These are phyloP conservation scores for Cossypha caffra DNA, from an alignment of 2,797 vertebrate genomes.

Conservation along the genomic window DNA sequence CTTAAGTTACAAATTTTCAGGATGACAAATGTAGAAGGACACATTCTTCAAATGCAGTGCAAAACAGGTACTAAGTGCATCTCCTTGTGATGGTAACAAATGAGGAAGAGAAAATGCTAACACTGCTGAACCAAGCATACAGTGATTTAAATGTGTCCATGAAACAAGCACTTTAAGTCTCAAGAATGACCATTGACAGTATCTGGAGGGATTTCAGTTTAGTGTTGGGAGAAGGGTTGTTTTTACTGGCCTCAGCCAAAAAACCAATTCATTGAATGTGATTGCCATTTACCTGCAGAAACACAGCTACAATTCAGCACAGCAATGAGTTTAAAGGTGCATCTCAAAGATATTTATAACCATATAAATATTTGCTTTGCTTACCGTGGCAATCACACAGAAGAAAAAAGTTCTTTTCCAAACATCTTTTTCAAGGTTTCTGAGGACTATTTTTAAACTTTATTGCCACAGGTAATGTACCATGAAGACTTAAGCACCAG, in stretches of 20 bases:
- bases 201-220: background rate
- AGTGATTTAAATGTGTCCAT: background rate
- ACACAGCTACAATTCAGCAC: background rate
- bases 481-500: background rate
- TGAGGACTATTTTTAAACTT: slow-evolving; percentile 23
- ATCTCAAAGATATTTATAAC: background rate
- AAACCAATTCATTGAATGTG: background rate
- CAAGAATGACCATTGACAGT: background rate
- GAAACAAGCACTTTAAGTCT: background rate
- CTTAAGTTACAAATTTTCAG: background rate
- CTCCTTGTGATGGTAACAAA: background rate
- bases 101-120: background rate
- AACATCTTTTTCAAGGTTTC: background rate
- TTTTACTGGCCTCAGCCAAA: background rate
- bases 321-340: background rate
- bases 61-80: background rate
- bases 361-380: slow-evolving; percentile 8
- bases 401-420: background rate
- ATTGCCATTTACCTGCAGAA: background rate
- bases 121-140: background rate
- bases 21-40: background rate
- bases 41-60: background rate
- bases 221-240: background rate
- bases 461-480: slow-evolving; percentile 14
- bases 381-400: background rate